Evolutionary conservation across 1,140 invertebrate genomes (phyloP), one percentile per base, ranked within the genome.

Genomic region (Araneus ventricosus): DNA sequence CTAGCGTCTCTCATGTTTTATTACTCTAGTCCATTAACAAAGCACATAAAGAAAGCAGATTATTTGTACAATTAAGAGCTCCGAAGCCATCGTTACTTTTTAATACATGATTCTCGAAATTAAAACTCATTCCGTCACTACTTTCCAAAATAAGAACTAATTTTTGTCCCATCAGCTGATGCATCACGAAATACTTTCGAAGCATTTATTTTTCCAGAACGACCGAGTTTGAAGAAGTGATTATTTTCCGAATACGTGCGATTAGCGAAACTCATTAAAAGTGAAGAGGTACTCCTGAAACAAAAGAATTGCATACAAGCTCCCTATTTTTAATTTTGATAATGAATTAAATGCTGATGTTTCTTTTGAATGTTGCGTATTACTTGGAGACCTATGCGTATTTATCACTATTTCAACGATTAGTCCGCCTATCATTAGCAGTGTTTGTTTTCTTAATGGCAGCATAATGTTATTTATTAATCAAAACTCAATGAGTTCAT

Each of bases 251-350:
- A 37, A 37, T 75, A 34, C 10, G 70, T 75, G 34, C 70, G 70
- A 75, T 75, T 75, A 75, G 30, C 17, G n/a, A 30, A 22, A 34
- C 70, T 75, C 70, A 75, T 75, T 75, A 75, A 75, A 67, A 75
- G 6, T 75, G 70, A 75, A 75, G 70, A 75, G 70, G 70, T 75
- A 17, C 70, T 75, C 30, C 17, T 34, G 30, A 75, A 75, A 75
- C 70, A 75, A 75, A 75, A 75, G 70, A 75, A 75, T 75, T 3
- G 1, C 27, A 67, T 75, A 75, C 6, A 34, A 20, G n/a, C 30
- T 75, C 5, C 22, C 22, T 75, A 34, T 75, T 75, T 75, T 75
- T 75, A 75, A 75, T 75, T 75, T 75, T 37, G 27, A 34, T 37
- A 75, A 75, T 75, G 70, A 37, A 75, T 75, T 75, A 75, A 75